phyloP scores from a whole-genome alignment of 2,888 invertebrate species.

The Noctua pronuba region DNA sequence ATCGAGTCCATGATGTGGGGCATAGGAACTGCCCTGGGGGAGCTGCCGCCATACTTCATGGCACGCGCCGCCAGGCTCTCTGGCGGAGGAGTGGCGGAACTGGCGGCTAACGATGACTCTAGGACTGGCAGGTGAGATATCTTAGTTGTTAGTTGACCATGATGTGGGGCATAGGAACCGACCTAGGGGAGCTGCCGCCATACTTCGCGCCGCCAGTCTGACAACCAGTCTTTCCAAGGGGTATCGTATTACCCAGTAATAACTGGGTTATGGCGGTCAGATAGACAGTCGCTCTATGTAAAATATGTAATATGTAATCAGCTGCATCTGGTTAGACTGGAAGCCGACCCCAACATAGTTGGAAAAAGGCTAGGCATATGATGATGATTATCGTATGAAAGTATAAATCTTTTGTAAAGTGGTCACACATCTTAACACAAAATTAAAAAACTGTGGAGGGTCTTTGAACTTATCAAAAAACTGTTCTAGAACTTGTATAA shows the following conservation, averaged over 20 bases:
- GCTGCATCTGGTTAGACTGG: not conserved
- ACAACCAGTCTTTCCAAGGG: not conserved
- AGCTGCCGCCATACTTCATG: conserved; percentile 99
- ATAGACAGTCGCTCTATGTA: not conserved
- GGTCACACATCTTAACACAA: not conserved
- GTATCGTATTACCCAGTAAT: not conserved
- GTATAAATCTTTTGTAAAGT: not conserved
- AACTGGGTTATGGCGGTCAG: not conserved
- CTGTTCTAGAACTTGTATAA: not conserved
- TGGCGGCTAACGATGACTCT: conserved; percentile 77
- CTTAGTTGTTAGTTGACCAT: not conserved
- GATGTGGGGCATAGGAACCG: not conserved
- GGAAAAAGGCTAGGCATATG: not conserved
- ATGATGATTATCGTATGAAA: not conserved
- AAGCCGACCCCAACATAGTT: not conserved
- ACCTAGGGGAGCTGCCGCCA: not conserved
- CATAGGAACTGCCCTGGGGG: conserved; percentile 99
- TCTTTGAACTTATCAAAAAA: conserved; percentile 28
- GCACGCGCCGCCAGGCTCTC: conserved; percentile 97
- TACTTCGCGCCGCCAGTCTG: not conserved
- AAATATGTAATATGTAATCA: not conserved
- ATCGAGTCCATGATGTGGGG: conserved; percentile 99
- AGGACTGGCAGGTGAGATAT: conserved; percentile 75
- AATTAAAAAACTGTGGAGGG: not conserved
- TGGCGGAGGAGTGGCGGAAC: conserved; percentile 80